Percentiles rank a stretch among this genome's conserved stretches.
Conservation (phyloP, 2,113 vertebrate genomes). For the Amblyornis subalaris region DNA sequence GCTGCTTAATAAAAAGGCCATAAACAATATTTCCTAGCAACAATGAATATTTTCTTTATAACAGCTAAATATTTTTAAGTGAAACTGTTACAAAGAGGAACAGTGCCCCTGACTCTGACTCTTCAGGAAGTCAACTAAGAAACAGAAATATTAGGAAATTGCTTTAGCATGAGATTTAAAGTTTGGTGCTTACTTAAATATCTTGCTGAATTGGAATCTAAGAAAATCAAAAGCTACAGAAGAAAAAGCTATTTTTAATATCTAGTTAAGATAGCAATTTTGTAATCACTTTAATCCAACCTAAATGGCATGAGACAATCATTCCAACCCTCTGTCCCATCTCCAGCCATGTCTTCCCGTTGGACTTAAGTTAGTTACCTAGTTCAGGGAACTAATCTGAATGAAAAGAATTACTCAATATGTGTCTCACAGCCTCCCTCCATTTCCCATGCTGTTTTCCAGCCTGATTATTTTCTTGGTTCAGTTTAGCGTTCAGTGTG, state of each 20-base stretch:
- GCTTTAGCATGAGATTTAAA: background rate
- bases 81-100: background rate
- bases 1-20: conserved; percentile 20
- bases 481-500: background rate
- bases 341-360: background rate
- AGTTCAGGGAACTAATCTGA: background rate
- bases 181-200: background rate
- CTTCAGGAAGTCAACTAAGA: background rate
- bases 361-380: background rate
- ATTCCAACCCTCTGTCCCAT: background rate
- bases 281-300: background rate
- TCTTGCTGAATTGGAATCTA: background rate
- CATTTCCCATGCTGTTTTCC: background rate
- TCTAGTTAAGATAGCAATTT: background rate
- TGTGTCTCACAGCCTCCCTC: background rate
- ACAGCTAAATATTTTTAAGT: background rate
- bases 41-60: conserved; percentile 34
- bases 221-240: background rate
- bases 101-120: background rate
- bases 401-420: background rate
- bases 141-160: background rate
- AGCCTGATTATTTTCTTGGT: background rate
- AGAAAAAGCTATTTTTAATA: background rate
- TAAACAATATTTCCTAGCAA: conserved; percentile 42
- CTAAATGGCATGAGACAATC: background rate